Conservation (phyloP, 2,888 invertebrate species). For the Drosophila niveifrons region DNA sequence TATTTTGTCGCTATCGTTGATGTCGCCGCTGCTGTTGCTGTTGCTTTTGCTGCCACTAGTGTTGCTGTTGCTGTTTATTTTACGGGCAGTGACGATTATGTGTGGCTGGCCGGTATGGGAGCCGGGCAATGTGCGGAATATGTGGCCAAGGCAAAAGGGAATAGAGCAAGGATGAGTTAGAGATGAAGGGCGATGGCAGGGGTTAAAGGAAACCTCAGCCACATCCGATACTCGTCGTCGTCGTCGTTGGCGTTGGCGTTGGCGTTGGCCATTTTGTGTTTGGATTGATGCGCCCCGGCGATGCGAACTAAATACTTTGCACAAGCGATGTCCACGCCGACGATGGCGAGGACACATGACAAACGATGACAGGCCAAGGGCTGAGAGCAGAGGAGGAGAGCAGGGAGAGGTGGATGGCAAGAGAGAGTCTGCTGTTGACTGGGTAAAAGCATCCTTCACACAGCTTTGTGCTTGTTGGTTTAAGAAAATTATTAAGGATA, state of each 20-base stretch:
- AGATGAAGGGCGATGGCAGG: conserved; percentile 2
- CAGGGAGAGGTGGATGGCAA: not conserved
- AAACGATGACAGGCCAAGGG: conserved; percentile 76
- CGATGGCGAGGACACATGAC: conserved; percentile 63
- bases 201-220: conserved; percentile 75
- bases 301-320: conserved; percentile 79
- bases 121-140: conserved; percentile 25
- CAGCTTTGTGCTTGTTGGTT: conserved; percentile 80
- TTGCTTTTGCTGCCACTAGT: conserved; percentile 34
- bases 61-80: conserved; percentile 71
- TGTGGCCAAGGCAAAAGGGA: conserved; percentile 22
- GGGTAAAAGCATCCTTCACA: conserved; percentile 76
- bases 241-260: conserved; percentile 64
- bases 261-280: conserved; percentile 79
- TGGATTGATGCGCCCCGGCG: conserved; percentile 80
- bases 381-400: not conserved
- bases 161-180: not conserved
- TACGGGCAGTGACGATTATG: conserved; percentile 80
- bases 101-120: conserved; percentile 50
- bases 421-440: conserved; percentile 57
- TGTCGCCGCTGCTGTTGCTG: conserved; percentile 29
- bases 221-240: conserved; percentile 77
- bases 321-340: conserved; percentile 63
- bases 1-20: conserved; percentile 74
- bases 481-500: conserved; percentile 84